Percentiles rank a stretch among this genome's conserved stretches.
These are phyloP conservation scores for Thymelicus acteon DNA, from an alignment of 2,888 invertebrate genomes.

Conservation along the genomic window DNA sequence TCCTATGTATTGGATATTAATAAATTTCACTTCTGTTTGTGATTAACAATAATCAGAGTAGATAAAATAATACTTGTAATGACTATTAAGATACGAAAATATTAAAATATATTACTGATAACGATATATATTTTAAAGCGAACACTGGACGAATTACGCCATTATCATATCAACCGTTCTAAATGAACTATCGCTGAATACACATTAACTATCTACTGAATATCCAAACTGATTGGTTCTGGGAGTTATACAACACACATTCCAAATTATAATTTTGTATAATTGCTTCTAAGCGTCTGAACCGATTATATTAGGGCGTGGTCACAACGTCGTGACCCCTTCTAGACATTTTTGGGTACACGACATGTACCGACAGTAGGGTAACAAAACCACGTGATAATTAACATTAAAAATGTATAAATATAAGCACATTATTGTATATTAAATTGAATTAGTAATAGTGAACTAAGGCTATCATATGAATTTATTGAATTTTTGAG, in stretches of 20 bases:
- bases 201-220: slow-evolving; percentile 1
- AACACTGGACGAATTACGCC: no score
- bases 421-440: slow-evolving; percentile 63
- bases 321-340: slow-evolving; percentile 12
- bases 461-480: slow-evolving; percentile 61
- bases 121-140: neutral
- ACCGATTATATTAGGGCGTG: slow-evolving; percentile 25
- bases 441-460: slow-evolving; percentile 58
- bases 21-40: neutral
- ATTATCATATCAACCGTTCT: neutral
- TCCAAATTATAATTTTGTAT: neutral
- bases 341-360: slow-evolving; percentile 38
- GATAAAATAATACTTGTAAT: neutral
- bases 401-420: slow-evolving; percentile 67
- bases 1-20: no score
- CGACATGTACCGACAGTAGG: slow-evolving; percentile 56
- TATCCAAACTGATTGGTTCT: neutral
- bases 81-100: neutral
- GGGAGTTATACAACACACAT: neutral
- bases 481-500: slow-evolving; percentile 53
- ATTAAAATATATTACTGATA: neutral
- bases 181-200: neutral
- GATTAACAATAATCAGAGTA: slow-evolving; percentile 6
- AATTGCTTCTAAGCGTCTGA: slow-evolving; percentile 24
- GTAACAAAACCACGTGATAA: slow-evolving; percentile 79